Evolutionary conservation across 1,140 invertebrate genomes (phyloP).

Genomic region (Tetragnatha versicolor): DNA sequence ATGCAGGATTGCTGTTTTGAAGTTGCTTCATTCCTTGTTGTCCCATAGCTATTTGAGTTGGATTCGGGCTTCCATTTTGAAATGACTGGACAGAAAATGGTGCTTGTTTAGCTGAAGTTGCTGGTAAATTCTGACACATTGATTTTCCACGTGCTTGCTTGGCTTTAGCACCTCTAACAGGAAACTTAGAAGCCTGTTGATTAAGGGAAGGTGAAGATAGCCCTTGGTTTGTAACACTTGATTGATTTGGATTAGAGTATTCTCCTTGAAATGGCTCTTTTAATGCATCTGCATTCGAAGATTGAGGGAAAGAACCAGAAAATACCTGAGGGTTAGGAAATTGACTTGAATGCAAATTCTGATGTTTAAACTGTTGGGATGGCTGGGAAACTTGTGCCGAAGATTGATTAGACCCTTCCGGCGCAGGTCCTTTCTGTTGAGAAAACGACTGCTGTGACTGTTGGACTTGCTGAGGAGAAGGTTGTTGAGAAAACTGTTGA

Average conservation of each 20-base stretch:
- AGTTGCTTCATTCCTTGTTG: slow-evolving; percentile 13
- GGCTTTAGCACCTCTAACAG: slow-evolving; percentile 19
- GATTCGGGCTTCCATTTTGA: slow-evolving; percentile 23
- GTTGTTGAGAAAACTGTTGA: slow-evolving; percentile 11
- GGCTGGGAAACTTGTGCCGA: slow-evolving; percentile 4
- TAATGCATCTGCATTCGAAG: slow-evolving; percentile 11
- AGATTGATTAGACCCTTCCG: background rate
- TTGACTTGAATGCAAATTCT: slow-evolving; percentile 13
- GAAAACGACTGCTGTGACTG: background rate
- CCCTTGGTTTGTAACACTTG: background rate
- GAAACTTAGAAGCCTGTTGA: background rate
- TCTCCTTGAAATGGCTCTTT: slow-evolving; percentile 29
- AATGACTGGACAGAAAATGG: slow-evolving; percentile 45
- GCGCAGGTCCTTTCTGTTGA: background rate
- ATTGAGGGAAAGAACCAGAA: slow-evolving; percentile 33
- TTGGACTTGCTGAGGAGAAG: background rate
- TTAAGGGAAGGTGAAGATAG: background rate
- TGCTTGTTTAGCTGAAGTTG: slow-evolving; percentile 22
- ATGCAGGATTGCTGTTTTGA: slow-evolving; percentile 12
- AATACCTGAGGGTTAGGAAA: slow-evolving; percentile 16
- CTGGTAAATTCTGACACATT: slow-evolving; percentile 18
- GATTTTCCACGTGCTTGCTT: slow-evolving; percentile 29
- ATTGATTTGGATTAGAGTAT: slow-evolving; percentile 20
- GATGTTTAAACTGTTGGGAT: slow-evolving; percentile 14
- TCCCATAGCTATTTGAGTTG: background rate